Percentiles rank a stretch among this genome's conserved stretches.
These are phyloP conservation scores for Phylloscopus collybita DNA, from an alignment of 2,797 vertebrate genomes.

Conservation along the genomic window DNA sequence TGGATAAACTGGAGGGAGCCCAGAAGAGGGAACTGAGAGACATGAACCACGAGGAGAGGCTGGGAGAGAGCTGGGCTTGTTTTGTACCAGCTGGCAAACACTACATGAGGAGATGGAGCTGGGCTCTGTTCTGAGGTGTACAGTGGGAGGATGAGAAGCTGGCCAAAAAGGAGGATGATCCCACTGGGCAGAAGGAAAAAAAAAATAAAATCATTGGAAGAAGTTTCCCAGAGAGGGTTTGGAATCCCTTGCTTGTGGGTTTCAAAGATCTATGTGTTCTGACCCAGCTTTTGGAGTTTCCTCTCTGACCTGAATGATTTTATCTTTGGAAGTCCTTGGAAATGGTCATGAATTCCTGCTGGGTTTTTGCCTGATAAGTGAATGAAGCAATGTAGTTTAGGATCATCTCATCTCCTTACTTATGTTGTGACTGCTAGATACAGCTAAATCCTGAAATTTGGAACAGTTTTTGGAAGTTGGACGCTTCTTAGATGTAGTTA, in stretches of 20 bases:
- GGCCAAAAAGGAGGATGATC: neutral
- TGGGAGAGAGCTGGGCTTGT: fast-evolving
- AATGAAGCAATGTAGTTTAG: neutral
- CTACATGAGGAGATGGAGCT: neutral
- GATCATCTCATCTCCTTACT: neutral
- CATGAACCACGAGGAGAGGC: fast-evolving
- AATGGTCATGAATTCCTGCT: neutral
- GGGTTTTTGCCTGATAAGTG: neutral
- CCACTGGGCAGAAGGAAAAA: neutral
- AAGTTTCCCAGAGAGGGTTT: neutral
- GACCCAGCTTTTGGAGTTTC: neutral
- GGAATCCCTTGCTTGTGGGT: neutral
- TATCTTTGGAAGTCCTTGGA: neutral
- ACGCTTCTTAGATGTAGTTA: neutral
- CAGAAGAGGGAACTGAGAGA: neutral
- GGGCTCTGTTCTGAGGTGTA: neutral
- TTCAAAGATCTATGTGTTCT: neutral
- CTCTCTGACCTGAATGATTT: neutral
- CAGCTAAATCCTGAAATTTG: neutral
- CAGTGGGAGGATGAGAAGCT: neutral
- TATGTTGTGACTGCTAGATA: neutral
- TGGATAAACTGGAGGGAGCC: neutral
- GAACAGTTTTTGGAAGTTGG: neutral
- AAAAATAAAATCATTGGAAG: neutral
- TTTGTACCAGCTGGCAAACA: neutral